Base-by-base conservation (phyloP, 2,888 invertebrate genomes). In the Agrochola macilenta region DNA sequence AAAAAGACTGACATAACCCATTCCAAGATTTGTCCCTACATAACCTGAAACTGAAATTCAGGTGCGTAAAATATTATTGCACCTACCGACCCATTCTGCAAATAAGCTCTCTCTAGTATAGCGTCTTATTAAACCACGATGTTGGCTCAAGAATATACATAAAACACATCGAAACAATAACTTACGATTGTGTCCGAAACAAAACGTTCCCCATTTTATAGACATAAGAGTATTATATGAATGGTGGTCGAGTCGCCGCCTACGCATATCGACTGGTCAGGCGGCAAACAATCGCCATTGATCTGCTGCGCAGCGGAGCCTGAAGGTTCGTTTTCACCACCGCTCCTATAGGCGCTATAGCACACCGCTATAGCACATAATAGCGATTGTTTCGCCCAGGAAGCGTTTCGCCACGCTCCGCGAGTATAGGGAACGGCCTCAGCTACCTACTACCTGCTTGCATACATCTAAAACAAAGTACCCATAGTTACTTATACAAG, bases 241-340 rank as follows among this genome's bases (percentile, higher is more conserved):
- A 85, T 79, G 79, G 76, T 74, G 76, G 83, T 64, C 61, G 69
- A 69, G 73, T 77, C 76, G 74, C 87, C 89, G 81, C 89, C 91
- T 89, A 91, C 91, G 86, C 86, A 81, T 83, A 74, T 85, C 84
- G 85, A 84, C 90, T 86, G 87, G 87, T 92, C 90, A 90, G 89
- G 90, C 90, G 89, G 87, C 87, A 88, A 91, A 95, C 96, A 96
- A 96, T 96, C 89, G 93, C 95, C 91, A 96, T 96, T 96, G 95
- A 96, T 93, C 91, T 91, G 89, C 89, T 91, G 94, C 86, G 90
- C 95, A 95, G 86, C 92, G 91, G 91, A 94, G 95, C 96, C 93
- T 96, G 96, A 96, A 96, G 96, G 96, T 94, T 90, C 91, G 92
- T 94, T 95, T 95, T 94, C 96, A 95, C 95, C 92, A 93, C 82